Evolutionary conservation across 2,888 invertebrate genomes (phyloP).

Genomic region (Heterodera filipjevi): DNA sequence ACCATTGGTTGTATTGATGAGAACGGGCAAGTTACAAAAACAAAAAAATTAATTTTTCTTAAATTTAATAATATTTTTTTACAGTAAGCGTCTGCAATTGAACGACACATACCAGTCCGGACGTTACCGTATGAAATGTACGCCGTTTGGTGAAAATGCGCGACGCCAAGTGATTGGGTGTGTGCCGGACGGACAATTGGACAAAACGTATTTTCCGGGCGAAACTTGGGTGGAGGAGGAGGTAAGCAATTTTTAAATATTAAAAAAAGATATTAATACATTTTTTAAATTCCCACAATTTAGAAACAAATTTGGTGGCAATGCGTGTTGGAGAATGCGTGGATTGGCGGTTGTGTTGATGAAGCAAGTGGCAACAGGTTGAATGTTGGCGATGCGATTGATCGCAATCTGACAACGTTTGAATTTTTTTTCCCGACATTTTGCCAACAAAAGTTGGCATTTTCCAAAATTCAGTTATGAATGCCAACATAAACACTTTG

Average conservation of each 20-base stretch:
- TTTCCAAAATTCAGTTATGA: neutral
- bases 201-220: neutral
- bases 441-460: neutral
- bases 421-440: neutral
- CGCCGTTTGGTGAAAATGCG: neutral
- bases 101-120: slow-evolving; percentile 2
- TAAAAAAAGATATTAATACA: neutral
- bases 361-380: neutral
- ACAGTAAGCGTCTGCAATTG: neutral
- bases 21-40: neutral
- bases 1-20: neutral
- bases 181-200: slow-evolving; percentile 4
- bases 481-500: neutral
- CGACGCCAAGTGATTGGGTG: neutral
- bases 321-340: neutral
- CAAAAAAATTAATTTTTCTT: neutral
- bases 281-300: neutral
- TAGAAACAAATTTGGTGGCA: slow-evolving; percentile 10
- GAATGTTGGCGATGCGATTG: neutral
- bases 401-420: neutral
- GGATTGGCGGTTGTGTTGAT: neutral
- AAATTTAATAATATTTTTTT: neutral
- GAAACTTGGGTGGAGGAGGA: neutral
- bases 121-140: neutral
- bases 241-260: neutral